Conservation (phyloP, 2,797 vertebrate genomes). For the Crocodylus rhombifer region DNA sequence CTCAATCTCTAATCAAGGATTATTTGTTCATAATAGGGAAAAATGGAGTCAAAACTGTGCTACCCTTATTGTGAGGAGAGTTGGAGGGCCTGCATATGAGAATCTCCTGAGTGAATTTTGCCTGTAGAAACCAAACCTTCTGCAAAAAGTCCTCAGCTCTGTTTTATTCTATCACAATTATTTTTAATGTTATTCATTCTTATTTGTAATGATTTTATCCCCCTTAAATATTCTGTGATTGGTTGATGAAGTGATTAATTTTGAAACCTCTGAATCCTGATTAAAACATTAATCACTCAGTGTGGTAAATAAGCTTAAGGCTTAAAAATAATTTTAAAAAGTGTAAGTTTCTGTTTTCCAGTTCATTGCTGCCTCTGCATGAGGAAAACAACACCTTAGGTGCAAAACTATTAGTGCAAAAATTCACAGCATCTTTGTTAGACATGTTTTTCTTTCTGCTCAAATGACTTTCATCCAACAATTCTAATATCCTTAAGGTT, state of each 20-base stretch:
- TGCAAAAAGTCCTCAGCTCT: neutral
- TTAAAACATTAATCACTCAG: conserved; percentile 69
- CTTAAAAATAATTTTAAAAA: conserved; percentile 53
- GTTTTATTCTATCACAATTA: neutral
- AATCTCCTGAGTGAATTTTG: neutral
- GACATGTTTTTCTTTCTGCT: conserved; percentile 68
- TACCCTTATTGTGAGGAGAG: neutral
- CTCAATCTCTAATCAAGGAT: neutral
- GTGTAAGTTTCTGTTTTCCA: conserved; percentile 68
- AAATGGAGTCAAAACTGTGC: neutral
- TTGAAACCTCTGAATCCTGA: conserved; percentile 54
- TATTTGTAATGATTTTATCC: conserved; percentile 55
- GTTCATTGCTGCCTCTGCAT: conserved; percentile 51
- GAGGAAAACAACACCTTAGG: conserved; percentile 73
- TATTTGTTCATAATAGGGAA: neutral
- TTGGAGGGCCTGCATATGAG: neutral
- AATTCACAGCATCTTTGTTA: conserved; percentile 69
- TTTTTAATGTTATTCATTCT: conserved; percentile 41
- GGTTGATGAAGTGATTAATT: conserved; percentile 72
- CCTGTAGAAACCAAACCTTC: conserved; percentile 18
- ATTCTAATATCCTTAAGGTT: conserved; percentile 42
- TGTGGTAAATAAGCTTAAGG: conserved; percentile 64
- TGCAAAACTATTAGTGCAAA: conserved; percentile 75
- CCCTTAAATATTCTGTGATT: conserved; percentile 32
- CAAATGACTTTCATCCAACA: conserved; percentile 48